Evolutionary conservation across 2,113 vertebrate species (phyloP), one percentile per base, ranked within the genome.

Genomic region (Lontra canadensis): DNA sequence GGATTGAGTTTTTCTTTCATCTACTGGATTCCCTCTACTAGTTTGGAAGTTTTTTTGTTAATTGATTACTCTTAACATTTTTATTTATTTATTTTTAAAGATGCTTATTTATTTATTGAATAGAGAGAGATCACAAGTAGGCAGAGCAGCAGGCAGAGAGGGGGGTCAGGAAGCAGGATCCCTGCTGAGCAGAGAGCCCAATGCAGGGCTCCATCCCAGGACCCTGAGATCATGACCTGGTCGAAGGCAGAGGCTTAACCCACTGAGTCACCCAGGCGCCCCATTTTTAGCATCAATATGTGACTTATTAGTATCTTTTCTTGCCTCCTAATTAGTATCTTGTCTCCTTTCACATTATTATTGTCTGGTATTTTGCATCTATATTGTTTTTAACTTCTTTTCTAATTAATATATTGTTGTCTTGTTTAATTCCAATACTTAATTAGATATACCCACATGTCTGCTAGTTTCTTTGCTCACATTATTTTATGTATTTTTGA

Each of bases 221-320:
- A 52, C 49, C 49, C 49, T 52, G 49, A 17, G 49, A 52, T 52
- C 4, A 52, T 52, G 49, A 52, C 49, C 49, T 52, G 49, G 49
- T 15, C 4, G 4, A 52, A 52, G 49, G 49, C 49, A 52, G 4
- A 52, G 14, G 14, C 49, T 52, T 52, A 52, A 52, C 15, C 4
- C 49, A 52, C 49, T 17, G 15, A 52, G 14, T 4, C 15, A 52
- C 15, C 49, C 15, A 52, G 49, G 49, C 15, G 49, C 49, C 49
- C 49, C 13, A 79, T 76, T 73, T 94, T 93, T 84, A 52, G n/a
- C 17, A 47, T 57, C 55, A 81, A 5, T 74, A 39, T 93, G 94
- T 90, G 55, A 79, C 74, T 98, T 95, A 8, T 44, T 78, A 42
- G 17, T 90, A 6, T 94, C 17, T 95, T 93, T 79, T 73, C 17